phyloP scores from a whole-genome alignment of 2,888 invertebrate genomes.

The Phlogophora meticulosa region DNA sequence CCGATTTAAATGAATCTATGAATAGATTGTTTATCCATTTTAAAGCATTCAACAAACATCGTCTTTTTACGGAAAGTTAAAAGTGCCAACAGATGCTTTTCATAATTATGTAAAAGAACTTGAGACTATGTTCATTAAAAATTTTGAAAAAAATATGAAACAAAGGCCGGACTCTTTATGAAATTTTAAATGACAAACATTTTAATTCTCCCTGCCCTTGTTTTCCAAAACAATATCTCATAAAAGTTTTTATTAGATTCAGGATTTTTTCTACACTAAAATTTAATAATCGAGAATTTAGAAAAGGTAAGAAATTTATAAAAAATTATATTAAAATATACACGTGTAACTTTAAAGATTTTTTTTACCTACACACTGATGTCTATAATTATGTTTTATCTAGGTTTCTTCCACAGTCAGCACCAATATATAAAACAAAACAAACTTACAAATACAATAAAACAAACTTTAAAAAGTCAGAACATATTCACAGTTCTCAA shows the following conservation, averaged over 20 bases:
- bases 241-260: conserved; percentile 4
- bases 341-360: too few relatives aligned
- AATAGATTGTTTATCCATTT: conserved; percentile 10
- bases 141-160: conserved; percentile 12
- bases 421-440: too few relatives aligned
- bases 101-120: conserved; percentile 12
- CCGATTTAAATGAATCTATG: background rate
- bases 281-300: conserved; percentile 7
- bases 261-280: conserved; percentile 1
- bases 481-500: too few relatives aligned
- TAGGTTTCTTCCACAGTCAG: too few relatives aligned
- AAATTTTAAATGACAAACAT: conserved; percentile 15
- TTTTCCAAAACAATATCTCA: conserved; percentile 7
- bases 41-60: conserved; percentile 2
- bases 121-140: conserved; percentile 2
- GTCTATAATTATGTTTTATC: too few relatives aligned
- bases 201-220: conserved; percentile 6
- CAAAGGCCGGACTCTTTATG: conserved; percentile 2
- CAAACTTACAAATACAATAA: too few relatives aligned
- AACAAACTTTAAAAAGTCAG: too few relatives aligned
- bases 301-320: background rate
- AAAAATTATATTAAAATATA: conserved; percentile 4
- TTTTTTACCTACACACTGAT: too few relatives aligned
- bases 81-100: too few relatives aligned
- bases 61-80: conserved; percentile 8